Conservation (phyloP, 1,140 invertebrate genomes). For the Drosophila mauritiana region DNA sequence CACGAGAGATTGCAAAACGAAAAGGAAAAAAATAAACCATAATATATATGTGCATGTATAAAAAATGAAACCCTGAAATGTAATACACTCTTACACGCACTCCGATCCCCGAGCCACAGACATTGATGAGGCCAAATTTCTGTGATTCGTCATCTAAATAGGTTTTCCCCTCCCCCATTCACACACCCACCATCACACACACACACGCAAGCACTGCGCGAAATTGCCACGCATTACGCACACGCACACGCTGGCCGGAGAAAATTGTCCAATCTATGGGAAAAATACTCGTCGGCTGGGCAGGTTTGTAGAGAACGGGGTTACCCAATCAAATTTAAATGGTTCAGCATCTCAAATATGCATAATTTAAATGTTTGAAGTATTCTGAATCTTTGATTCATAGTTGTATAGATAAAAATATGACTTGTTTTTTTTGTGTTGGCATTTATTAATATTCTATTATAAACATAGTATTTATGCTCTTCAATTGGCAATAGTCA, state of each 20-base stretch:
- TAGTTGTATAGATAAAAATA: too few species aligned
- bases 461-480: conserved; percentile 38
- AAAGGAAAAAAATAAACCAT: conserved; percentile 11
- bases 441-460: conserved; percentile 33
- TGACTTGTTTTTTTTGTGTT: conserved; percentile 4
- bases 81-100: conserved; percentile 71
- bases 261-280: conserved; percentile 45
- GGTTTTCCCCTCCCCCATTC: conserved; percentile 52
- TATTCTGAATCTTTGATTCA: neutral
- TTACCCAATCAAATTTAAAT: neutral
- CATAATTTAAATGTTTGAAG: neutral
- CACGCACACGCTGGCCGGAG: conserved; percentile 24
- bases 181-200: conserved; percentile 23
- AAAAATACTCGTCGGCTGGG: conserved; percentile 38
- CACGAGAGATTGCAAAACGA: conserved; percentile 67
- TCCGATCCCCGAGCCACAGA: conserved; percentile 51
- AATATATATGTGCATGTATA: conserved; percentile 25
- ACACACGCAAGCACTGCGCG: conserved; percentile 26
- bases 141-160: conserved; percentile 82
- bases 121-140: conserved; percentile 82
- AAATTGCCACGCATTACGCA: conserved; percentile 72
- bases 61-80: conserved; percentile 67
- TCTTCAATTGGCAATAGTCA: conserved; percentile 22
- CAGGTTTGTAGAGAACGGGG: neutral
- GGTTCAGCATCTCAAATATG: neutral